A percentile compares a stretch with the other conserved stretches of the same genome.
Evolutionary conservation across 2,888 invertebrate genomes (phyloP).

Genomic region (Tromatobia lineatoria): DNA sequence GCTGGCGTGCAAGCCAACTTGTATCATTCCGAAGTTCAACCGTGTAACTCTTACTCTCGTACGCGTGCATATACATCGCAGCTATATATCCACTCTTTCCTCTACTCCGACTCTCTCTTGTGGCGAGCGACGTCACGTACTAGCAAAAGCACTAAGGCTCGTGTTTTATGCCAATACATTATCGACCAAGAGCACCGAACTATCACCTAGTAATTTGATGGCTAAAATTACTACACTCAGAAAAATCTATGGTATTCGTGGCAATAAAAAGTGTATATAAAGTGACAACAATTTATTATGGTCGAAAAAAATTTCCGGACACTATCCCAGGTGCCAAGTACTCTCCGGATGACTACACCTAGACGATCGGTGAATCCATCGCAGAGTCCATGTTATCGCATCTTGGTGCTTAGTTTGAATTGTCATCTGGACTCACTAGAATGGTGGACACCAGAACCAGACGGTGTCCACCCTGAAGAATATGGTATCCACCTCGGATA

Average conservation of each 20-base stretch:
- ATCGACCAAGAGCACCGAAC: background rate
- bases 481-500: too few relatives aligned
- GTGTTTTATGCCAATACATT: background rate
- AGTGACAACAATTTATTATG: too few relatives aligned
- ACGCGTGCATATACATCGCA: constrained; percentile 53
- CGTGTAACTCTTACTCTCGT: constrained; percentile 62
- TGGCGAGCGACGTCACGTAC: constrained; percentile 10
- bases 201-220: background rate
- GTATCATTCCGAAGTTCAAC: constrained; percentile 60
- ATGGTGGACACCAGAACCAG: too few relatives aligned
- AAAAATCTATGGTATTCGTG: constrained; percentile 5
- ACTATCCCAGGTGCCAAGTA: too few relatives aligned
- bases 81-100: constrained; percentile 60
- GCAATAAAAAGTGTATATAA: too few relatives aligned
- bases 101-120: constrained; percentile 36
- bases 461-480: too few relatives aligned
- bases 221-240: background rate
- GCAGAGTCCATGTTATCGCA: too few relatives aligned
- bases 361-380: too few relatives aligned
- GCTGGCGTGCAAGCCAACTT: constrained; percentile 67
- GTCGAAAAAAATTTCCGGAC: too few relatives aligned
- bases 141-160: background rate
- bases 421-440: too few relatives aligned
- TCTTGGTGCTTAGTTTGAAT: too few relatives aligned
- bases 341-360: too few relatives aligned